Base-by-base conservation (phyloP, 2,888 invertebrate species). In the Athetis lepigone region DNA sequence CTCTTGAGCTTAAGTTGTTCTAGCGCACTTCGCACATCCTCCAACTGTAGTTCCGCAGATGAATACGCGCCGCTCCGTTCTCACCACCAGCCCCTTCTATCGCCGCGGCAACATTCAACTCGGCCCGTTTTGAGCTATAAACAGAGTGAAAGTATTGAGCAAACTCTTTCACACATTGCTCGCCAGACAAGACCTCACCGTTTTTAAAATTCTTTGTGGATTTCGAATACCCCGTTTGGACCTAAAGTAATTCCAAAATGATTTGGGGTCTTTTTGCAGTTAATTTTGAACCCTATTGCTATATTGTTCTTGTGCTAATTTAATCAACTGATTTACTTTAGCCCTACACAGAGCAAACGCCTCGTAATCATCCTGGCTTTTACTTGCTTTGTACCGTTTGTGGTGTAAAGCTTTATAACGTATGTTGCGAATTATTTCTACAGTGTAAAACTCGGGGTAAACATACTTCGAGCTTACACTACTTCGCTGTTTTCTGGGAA, bases 141-240 rank as follows among this genome's bases (percentile, higher is more conserved):
- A 37, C 37, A n/a, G 37, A 61, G 19, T 54, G 18, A 25, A 61
- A 61, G 19, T 36, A 60, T 4, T 36, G 18, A 11, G 49, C 61
- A 49, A 54, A 61, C 29, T 47, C 61, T 8, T 16, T 21, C 9
- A 23, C 54, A 18, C 47, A 49, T 19, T 55, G n/a, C 4, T 37
- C 21, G 5, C 0, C 16, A n/a, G 37, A 25, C 9, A 55, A 19
- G 11, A 33, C 19, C 19, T 21, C 6, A 1, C 50, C 49, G 4
- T 55, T 27, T 19, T 61, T 8, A 39, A 6, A 39, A 39, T 39
- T 4, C 18, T 39, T 18, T 39, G 18, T 18, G 18, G 18, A 39
- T 18, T 18, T 18, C 18, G 18, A 18, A 6, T 39, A 19, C 29
- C 29, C 16, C 16, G 46, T 47, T 52, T 60, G 18, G 37, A 23